Conservation (phyloP, 2,888 invertebrate species). For the Hypena proboscidalis region DNA sequence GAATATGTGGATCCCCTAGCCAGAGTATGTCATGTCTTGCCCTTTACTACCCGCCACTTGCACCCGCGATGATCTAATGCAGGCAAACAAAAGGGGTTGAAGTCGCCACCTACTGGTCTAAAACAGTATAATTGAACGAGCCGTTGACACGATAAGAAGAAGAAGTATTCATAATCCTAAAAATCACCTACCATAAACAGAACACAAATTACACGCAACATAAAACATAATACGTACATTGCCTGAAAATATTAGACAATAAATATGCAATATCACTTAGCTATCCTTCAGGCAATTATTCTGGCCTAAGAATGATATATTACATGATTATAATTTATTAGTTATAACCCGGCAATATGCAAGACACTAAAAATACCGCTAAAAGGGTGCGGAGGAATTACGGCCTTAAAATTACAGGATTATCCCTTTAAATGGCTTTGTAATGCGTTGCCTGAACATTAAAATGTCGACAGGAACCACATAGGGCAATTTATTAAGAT, state of each 20-base stretch:
- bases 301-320: constrained; percentile 8
- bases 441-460: constrained; percentile 54
- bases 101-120: no score
- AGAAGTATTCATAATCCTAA: neutral
- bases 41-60: no score
- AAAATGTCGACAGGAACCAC: constrained; percentile 51
- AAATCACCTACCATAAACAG: neutral
- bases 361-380: constrained; percentile 26
- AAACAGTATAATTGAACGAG: no score
- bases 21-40: no score
- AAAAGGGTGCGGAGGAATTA: constrained; percentile 48
- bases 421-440: constrained; percentile 55
- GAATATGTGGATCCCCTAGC: no score
- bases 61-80: no score
- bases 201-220: neutral
- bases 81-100: no score
- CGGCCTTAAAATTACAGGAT: constrained; percentile 53
- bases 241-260: neutral
- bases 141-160: no score
- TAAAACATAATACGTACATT: neutral
- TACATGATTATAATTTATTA: constrained; percentile 1
- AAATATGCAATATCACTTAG: neutral
- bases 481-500: constrained; percentile 46
- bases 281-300: constrained; percentile 1
- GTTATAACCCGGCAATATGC: constrained; percentile 12